Conservation (phyloP, 2,888 invertebrate genomes). For the Lasius fuliginosus region DNA sequence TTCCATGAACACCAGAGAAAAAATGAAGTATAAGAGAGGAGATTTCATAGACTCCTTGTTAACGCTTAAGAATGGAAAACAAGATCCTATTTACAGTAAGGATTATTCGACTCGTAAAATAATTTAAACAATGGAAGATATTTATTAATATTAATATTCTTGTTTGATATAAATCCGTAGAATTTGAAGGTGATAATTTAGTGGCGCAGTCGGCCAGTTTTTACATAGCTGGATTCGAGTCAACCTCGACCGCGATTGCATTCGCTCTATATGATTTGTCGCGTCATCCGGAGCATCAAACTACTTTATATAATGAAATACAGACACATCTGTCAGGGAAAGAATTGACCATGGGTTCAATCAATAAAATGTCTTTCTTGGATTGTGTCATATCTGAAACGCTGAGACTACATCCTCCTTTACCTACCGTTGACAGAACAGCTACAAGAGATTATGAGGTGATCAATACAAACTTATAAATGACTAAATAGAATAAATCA, state of each 20-base stretch:
- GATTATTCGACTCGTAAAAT: not conserved
- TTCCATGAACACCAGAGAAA: conserved; percentile 75
- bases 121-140: not conserved
- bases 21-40: conserved; percentile 71
- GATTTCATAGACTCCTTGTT: conserved; percentile 79
- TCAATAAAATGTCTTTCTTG: conserved; percentile 76
- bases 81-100: conserved; percentile 76
- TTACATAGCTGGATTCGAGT: conserved; percentile 79
- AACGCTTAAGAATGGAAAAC: conserved; percentile 75
- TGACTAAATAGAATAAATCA: too few relatives aligned
- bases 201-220: conserved; percentile 78
- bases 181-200: conserved; percentile 79
- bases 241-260: conserved; percentile 76
- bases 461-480: too few relatives aligned
- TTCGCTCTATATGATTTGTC: conserved; percentile 78
- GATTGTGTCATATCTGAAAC: conserved; percentile 77
- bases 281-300: conserved; percentile 66
- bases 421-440: conserved; percentile 78
- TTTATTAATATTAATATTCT: not conserved
- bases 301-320: conserved; percentile 49
- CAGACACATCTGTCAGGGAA: conserved; percentile 38
- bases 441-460: conserved; percentile 70
- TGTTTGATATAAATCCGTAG: conserved; percentile 59
- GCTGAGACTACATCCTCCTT: conserved; percentile 79
- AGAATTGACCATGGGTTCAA: conserved; percentile 72